Evolutionary conservation across 2,888 invertebrate species (phyloP).

Genomic region (Chrysolina haemoptera): DNA sequence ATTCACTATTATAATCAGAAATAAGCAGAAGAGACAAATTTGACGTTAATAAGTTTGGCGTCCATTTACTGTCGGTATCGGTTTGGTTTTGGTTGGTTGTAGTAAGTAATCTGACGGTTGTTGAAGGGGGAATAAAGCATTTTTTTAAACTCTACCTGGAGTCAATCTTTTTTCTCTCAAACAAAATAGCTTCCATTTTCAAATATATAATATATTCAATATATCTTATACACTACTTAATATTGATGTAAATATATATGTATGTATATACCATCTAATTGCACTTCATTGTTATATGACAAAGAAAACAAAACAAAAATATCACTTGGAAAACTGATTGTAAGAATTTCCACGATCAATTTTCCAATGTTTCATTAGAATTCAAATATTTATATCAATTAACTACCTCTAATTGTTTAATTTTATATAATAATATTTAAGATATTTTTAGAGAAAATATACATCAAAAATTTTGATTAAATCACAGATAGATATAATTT

Average conservation of each 20-base stretch:
- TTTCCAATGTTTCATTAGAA: constrained; percentile 50
- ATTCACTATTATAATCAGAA: not conserved
- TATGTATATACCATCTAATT: constrained; percentile 76
- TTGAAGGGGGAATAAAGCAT: constrained; percentile 69
- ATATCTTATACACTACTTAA: constrained; percentile 71
- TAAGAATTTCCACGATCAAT: constrained; percentile 51
- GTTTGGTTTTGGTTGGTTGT: constrained; percentile 72
- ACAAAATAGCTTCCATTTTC: constrained; percentile 74
- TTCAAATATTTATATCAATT: constrained; percentile 61
- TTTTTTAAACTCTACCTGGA: constrained; percentile 70
- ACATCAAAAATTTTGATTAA: constrained; percentile 75
- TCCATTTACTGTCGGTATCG: constrained; percentile 74
- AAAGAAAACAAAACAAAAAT: constrained; percentile 63
- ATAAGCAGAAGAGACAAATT: constrained; percentile 13
- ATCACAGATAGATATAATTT: constrained; percentile 75
- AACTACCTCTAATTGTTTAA: constrained; percentile 70
- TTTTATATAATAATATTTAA: constrained; percentile 71
- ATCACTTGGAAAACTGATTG: constrained; percentile 58
- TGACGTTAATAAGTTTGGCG: constrained; percentile 36
- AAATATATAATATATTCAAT: constrained; percentile 72
- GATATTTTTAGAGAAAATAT: constrained; percentile 75
- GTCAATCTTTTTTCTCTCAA: constrained; percentile 80
- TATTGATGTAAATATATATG: constrained; percentile 74
- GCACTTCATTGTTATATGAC: constrained; percentile 74
- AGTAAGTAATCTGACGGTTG: constrained; percentile 67